These are phyloP conservation scores for Melinaea marsaeus DNA, from an alignment of 2,888 invertebrate species.

Conservation along the genomic window DNA sequence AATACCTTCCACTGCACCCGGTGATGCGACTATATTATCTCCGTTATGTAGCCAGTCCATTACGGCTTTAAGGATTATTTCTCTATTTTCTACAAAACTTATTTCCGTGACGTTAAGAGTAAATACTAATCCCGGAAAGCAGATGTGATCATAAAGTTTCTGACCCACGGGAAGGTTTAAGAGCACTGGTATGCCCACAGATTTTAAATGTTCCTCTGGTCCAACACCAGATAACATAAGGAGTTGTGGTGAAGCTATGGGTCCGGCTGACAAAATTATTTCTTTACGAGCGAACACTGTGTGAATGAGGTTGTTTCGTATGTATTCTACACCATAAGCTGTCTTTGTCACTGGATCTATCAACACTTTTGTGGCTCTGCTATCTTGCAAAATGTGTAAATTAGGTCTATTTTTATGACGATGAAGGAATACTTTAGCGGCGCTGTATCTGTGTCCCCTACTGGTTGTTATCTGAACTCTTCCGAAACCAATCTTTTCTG, in stretches of 20 bases:
- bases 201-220: conserved; percentile 72
- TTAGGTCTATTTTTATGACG: conserved; percentile 80
- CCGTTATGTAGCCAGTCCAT: conserved; percentile 58
- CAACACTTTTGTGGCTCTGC: conserved; percentile 81
- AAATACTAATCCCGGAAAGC: conserved; percentile 71
- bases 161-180: conserved; percentile 82
- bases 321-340: conserved; percentile 83
- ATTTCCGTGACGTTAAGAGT: conserved; percentile 59
- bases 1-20: conserved; percentile 83
- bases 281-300: conserved; percentile 83
- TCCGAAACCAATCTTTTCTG: conserved; percentile 80
- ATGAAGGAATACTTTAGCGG: conserved; percentile 81
- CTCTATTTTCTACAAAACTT: conserved; percentile 50
- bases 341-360: conserved; percentile 79
- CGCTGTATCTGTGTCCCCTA: conserved; percentile 80
- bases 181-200: conserved; percentile 77
- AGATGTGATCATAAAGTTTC: conserved; percentile 80
- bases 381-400: conserved; percentile 81
- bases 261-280: conserved; percentile 90
- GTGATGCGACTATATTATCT: conserved; percentile 67
- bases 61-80: conserved; percentile 36
- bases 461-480: conserved; percentile 80
- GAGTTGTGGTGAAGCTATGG: conserved; percentile 92
- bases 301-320: conserved; percentile 67
- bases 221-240: conserved; percentile 90